Percentiles rank a stretch among this genome's conserved stretches.
Conservation (phyloP, 2,113 vertebrate species). For the Malurus cyaneus region DNA sequence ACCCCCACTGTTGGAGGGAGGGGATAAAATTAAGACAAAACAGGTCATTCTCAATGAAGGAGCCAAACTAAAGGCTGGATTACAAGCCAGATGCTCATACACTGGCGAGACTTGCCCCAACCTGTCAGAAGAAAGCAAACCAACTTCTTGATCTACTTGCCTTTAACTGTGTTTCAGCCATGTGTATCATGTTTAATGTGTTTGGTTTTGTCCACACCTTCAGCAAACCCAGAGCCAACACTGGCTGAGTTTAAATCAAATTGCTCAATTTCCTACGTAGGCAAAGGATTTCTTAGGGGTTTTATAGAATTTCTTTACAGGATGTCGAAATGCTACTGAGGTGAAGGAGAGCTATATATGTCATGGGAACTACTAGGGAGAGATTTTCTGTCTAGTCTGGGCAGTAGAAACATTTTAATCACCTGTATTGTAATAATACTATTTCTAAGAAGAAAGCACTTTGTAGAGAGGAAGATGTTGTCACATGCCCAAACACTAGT, state of each 20-base stretch:
- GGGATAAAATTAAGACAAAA: slow-evolving; percentile 50
- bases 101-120: neutral
- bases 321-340: neutral
- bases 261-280: neutral
- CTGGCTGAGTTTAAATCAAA: neutral
- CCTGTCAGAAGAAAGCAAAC: neutral
- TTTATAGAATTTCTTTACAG: neutral
- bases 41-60: slow-evolving; percentile 55
- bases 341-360: neutral
- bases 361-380: neutral
- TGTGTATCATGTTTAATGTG: neutral
- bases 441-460: neutral
- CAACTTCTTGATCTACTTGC: neutral
- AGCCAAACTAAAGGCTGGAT: slow-evolving; percentile 13
- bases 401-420: neutral
- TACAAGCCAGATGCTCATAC: neutral
- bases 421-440: neutral
- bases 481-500: neutral
- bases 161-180: neutral
- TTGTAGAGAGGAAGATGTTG: neutral
- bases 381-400: neutral
- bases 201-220: slow-evolving; percentile 28
- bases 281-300: neutral
- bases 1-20: neutral
- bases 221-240: neutral